These are phyloP conservation scores for Argyrosomus regius DNA, from an alignment of 2,797 vertebrate species.

Conservation along the genomic window DNA sequence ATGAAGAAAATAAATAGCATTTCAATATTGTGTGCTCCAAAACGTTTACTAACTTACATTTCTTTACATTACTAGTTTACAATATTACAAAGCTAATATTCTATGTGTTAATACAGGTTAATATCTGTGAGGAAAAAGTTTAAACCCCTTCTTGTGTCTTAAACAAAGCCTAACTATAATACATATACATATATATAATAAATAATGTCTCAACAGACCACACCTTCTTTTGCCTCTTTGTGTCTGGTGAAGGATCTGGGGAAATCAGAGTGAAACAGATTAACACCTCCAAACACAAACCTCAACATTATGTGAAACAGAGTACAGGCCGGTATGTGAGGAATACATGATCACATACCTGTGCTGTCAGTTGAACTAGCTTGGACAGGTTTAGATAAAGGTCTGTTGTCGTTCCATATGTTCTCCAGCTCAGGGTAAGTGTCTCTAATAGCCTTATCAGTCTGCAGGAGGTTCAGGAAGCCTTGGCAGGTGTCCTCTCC, in stretches of 20 bases:
- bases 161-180: neutral
- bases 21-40: neutral
- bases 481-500: slow-evolving; percentile 58
- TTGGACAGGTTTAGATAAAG: neutral
- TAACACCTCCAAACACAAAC: neutral
- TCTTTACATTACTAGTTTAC: neutral
- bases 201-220: neutral
- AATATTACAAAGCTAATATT: neutral
- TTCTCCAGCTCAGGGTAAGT: slow-evolving; percentile 51
- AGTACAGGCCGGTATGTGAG: too few species aligned
- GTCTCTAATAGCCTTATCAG: slow-evolving; percentile 29
- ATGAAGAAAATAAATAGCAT: neutral
- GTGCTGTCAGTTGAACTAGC: neutral
- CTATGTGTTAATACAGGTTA: neutral
- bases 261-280: slow-evolving; percentile 41
- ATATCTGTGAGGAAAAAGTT: neutral
- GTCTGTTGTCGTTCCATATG: neutral
- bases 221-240: slow-evolving; percentile 49
- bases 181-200: neutral
- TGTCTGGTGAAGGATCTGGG: slow-evolving; percentile 9
- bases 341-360: slow-evolving; percentile 23
- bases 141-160: neutral
- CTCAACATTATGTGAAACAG: neutral
- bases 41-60: neutral
- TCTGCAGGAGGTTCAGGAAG: slow-evolving; percentile 72